phyloP scores from a whole-genome alignment of 2,113 vertebrate species.

The Promerops cafer region DNA sequence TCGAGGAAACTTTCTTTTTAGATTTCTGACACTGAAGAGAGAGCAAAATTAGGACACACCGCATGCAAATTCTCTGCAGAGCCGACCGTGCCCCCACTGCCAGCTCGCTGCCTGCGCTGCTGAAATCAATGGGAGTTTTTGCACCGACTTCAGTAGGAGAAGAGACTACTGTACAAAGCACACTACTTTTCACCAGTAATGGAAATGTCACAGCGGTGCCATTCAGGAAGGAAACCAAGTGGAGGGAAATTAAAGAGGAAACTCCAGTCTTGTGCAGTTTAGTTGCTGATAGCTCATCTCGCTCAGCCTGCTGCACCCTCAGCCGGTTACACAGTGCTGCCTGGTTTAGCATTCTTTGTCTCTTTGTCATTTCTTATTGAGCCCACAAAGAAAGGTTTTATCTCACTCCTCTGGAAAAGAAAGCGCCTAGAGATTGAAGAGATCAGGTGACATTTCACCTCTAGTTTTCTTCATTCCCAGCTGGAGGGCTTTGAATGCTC shows the following conservation, averaged over 20 bases:
- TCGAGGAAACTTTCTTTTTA: background rate
- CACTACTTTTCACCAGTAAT: slow-evolving; percentile 40
- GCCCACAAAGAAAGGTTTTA: slow-evolving; percentile 28
- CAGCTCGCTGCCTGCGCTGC: background rate
- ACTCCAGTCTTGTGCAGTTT: slow-evolving; percentile 47
- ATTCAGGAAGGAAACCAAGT: slow-evolving; percentile 21
- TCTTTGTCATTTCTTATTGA: slow-evolving; percentile 47
- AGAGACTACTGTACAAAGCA: slow-evolving; percentile 23
- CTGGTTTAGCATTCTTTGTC: slow-evolving; percentile 46
- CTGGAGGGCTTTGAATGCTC: slow-evolving; percentile 44
- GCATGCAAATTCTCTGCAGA: slow-evolving; percentile 3
- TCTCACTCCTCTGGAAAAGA: slow-evolving; percentile 11
- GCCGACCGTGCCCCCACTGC: background rate
- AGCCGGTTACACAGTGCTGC: background rate
- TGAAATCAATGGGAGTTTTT: slow-evolving; percentile 39
- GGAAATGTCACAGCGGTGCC: slow-evolving; percentile 43
- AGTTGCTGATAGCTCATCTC: slow-evolving; percentile 44
- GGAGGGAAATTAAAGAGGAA: slow-evolving; percentile 63
- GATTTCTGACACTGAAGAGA: background rate
- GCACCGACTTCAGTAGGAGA: background rate
- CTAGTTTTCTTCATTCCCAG: slow-evolving; percentile 33
- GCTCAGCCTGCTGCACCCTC: slow-evolving; percentile 21
- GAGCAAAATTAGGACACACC: background rate
- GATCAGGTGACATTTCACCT: slow-evolving; percentile 33
- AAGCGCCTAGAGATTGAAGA: slow-evolving; percentile 20